Evolutionary conservation across 2,797 vertebrate genomes (phyloP), one percentile per base, ranked within the genome.

Genomic region (Xiphophorus birchmanni): DNA sequence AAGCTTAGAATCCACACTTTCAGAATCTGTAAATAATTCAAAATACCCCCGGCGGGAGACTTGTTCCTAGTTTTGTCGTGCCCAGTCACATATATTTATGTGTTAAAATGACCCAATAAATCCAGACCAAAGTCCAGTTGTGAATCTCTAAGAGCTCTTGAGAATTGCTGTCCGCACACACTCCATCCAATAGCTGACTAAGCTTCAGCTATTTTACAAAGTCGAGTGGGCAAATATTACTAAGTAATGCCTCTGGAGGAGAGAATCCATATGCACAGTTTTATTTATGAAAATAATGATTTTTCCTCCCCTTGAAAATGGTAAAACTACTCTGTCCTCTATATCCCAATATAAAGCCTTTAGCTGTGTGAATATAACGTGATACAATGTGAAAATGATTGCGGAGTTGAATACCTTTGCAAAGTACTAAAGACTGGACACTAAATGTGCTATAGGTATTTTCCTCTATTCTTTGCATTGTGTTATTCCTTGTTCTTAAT

Each of bases 361-460:
- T 35, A 37, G 35, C 13, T 37, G 37, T 65, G 17, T 37, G 60
- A 18, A 17, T 37, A 1, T 37, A 37, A 37, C 10, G 21, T 63
- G 12, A 35, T 35, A 35, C 29, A 63, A 17, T 35, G 60, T 65
- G 8, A 37, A 37, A 65, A 65, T 17, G 1, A 18, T 65, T 18
- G 8, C 2, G 0, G 58, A 1, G 17, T 65, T 35, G 29, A 65
- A 21, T 65, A 37, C 17, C 21, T 65, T 21, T 37, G 15, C 15
- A 63, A 35, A 35, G 32, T 13, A 63, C 29, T 63, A 18, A 18
- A 37, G 17, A 37, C 26, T 54, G 8, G 8, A 54, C 58, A 71
- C 50, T 90, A 77, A 23, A 74, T 73, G 63, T 69, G 72, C 0
- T 2, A 5, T n/a, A 71, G 71, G 42, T 63, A 48, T 23, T 26